phyloP scores from a whole-genome alignment of 2,797 vertebrate species.

The Centroberyx gerrardi region DNA sequence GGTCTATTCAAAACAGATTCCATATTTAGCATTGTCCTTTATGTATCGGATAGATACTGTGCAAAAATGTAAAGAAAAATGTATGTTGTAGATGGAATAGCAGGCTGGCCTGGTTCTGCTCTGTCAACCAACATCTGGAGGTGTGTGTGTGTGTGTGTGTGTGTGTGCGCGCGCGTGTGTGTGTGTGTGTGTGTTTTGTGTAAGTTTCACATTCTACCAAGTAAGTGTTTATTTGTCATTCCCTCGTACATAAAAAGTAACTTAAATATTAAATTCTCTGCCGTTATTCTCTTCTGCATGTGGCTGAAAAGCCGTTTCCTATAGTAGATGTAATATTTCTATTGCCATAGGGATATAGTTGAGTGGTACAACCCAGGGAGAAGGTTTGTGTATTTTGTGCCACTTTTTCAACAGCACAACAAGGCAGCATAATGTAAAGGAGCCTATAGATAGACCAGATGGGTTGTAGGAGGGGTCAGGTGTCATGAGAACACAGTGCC shows the following conservation, averaged over 20 bases:
- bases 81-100: neutral
- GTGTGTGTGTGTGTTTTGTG: neutral
- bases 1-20: constrained; percentile 47
- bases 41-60: constrained; percentile 1
- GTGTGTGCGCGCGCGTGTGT: neutral
- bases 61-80: neutral
- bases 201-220: neutral
- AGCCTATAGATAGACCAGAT: constrained; percentile 58
- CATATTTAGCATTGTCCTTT: constrained; percentile 35
- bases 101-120: constrained; percentile 5
- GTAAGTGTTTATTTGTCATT: neutral
- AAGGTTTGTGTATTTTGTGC: neutral
- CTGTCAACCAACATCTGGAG: constrained; percentile 25
- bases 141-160: neutral
- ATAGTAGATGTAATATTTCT: neutral
- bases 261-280: neutral
- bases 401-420: constrained; percentile 29
- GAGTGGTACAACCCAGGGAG: neutral
- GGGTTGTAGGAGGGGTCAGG: constrained; percentile 71
- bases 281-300: neutral
- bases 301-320: neutral
- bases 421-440: constrained; percentile 26
- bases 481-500: constrained; percentile 72
- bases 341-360: neutral
- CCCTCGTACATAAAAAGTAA: neutral